A percentile compares a stretch with the other conserved stretches of the same genome.
These are phyloP conservation scores for Cyclura pinguis DNA, from an alignment of 2,797 vertebrate genomes.

Conservation along the genomic window DNA sequence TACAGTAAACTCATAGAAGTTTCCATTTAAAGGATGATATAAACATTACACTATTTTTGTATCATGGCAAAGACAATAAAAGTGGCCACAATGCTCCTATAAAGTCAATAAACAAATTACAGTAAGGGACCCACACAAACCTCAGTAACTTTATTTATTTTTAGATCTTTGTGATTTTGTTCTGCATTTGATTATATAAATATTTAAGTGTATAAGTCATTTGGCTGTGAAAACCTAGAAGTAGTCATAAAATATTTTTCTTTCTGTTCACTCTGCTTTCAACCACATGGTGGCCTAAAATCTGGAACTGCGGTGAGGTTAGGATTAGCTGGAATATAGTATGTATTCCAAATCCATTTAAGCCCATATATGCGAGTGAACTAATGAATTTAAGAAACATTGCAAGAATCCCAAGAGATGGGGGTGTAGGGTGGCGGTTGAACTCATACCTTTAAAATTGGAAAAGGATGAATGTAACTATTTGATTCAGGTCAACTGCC, in stretches of 20 bases:
- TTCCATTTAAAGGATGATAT: conserved; percentile 32
- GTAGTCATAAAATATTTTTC: conserved; percentile 14
- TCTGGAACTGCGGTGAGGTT: conserved; percentile 46
- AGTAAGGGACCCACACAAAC: conserved; percentile 15
- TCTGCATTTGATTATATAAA: conserved; percentile 19
- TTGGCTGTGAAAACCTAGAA: background rate
- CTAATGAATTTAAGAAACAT: conserved; percentile 3
- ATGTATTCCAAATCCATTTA: conserved; percentile 2
- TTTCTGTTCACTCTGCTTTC: background rate
- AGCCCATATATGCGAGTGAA: background rate
- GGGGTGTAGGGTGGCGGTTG: no score
- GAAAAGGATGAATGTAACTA: background rate
- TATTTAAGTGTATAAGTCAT: conserved; percentile 9
- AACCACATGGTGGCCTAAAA: background rate
- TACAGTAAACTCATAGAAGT: conserved; percentile 17
- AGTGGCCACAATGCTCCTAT: background rate
- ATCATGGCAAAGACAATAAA: conserved; percentile 24
- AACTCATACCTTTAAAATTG: background rate
- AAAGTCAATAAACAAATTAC: conserved; percentile 8
- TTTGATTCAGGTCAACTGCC: background rate
- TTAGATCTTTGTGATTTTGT: conserved; percentile 13
- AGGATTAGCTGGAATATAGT: conserved; percentile 46
- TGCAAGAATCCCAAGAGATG: background rate
- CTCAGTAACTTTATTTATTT: background rate
- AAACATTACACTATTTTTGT: conserved; percentile 38